Conservation (phyloP, 2,888 invertebrate species). For the Parnassius orleans region DNA sequence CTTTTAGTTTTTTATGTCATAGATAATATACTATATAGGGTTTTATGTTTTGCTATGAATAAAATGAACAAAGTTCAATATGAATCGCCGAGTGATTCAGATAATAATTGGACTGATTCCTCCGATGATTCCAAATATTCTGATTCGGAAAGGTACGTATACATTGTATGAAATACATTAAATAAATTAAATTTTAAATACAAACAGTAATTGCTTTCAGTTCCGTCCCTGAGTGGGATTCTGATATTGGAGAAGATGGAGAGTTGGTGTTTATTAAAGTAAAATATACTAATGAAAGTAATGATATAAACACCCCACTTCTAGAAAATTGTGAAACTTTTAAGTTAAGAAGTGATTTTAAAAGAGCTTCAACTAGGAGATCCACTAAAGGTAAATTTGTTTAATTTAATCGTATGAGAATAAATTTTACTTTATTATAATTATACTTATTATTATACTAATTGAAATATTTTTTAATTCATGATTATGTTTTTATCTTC, state of each 20-base stretch:
- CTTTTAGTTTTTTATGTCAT: too few species aligned
- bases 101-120: conserved; percentile 73
- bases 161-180: background rate
- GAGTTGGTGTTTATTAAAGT: conserved; percentile 85
- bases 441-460: too few species aligned
- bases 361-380: conserved; percentile 65
- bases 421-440: background rate
- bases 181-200: background rate
- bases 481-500: too few species aligned
- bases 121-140: conserved; percentile 79
- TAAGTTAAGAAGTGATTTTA: conserved; percentile 69
- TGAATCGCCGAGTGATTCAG: conserved; percentile 68
- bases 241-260: conserved; percentile 83
- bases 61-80: conserved; percentile 51
- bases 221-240: conserved; percentile 86
- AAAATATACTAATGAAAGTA: conserved; percentile 43
- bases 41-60: conserved; percentile 48
- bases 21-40: too few species aligned
- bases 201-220: conserved; percentile 45
- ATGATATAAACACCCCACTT: conserved; percentile 50
- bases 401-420: background rate
- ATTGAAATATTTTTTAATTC: too few species aligned
- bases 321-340: conserved; percentile 69
- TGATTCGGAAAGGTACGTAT: conserved; percentile 79
- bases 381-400: conserved; percentile 61